These are phyloP conservation scores for Scolopax mira DNA, from an alignment of 2,113 vertebrate species.

Conservation along the genomic window DNA sequence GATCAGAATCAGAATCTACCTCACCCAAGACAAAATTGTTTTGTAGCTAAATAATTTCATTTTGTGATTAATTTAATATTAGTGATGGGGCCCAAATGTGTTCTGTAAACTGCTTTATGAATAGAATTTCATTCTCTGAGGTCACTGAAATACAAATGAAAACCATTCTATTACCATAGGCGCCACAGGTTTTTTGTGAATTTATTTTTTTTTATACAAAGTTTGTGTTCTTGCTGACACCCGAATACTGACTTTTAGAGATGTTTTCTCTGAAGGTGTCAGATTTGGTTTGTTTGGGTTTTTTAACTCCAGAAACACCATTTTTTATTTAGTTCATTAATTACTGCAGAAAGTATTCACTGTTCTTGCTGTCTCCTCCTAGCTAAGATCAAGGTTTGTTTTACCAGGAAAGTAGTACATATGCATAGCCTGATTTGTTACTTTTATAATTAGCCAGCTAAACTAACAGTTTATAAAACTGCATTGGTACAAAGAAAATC, in stretches of 20 bases:
- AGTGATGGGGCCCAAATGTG: conserved; percentile 6
- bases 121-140: conserved; percentile 30
- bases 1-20: conserved; percentile 44
- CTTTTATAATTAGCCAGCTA: neutral
- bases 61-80: conserved; percentile 56
- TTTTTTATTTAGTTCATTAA: neutral
- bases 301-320: neutral
- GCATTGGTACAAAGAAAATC: neutral
- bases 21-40: conserved; percentile 48
- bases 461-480: conserved; percentile 15
- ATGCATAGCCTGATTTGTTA: neutral
- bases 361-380: neutral
- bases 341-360: neutral
- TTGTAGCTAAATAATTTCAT: conserved; percentile 48
- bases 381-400: neutral
- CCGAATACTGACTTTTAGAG: neutral
- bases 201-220: neutral
- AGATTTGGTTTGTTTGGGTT: rapidly evolving
- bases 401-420: neutral
- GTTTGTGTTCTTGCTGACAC: neutral
- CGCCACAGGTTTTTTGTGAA: neutral
- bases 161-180: neutral
- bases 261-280: neutral
- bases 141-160: neutral
- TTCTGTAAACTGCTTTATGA: conserved; percentile 25